Evolutionary conservation across 2,113 vertebrate species (phyloP).

Genomic region (Solea solea): DNA sequence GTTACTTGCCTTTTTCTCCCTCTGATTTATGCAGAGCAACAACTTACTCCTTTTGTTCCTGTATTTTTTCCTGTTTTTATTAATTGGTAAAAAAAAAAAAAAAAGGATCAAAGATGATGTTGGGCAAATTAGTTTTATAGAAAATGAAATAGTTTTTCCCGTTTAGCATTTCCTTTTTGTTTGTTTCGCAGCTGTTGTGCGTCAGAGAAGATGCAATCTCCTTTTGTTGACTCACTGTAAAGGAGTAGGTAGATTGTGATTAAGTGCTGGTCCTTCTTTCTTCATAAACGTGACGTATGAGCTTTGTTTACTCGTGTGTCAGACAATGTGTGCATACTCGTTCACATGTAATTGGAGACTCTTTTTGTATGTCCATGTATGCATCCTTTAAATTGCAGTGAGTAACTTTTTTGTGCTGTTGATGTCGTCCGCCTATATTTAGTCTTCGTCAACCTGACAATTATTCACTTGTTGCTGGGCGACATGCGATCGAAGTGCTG

Average conservation of each 20-base stretch:
- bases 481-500: no score
- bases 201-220: background rate
- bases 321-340: background rate
- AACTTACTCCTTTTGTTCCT: slow-evolving; percentile 18
- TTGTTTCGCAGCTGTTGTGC: background rate
- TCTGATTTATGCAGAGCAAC: slow-evolving; percentile 48
- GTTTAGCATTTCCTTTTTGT: slow-evolving; percentile 1
- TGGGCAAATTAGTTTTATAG: slow-evolving; percentile 22
- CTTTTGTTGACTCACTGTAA: slow-evolving; percentile 1
- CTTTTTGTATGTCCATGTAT: no score
- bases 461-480: no score
- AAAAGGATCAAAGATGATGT: slow-evolving; percentile 36
- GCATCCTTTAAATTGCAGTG: no score
- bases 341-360: background rate
- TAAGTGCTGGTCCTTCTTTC: background rate
- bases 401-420: no score
- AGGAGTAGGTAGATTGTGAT: background rate
- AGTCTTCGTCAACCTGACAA: no score
- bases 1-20: slow-evolving; percentile 6
- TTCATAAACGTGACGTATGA: slow-evolving; percentile 18
- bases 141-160: background rate
- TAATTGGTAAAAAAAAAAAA: slow-evolving; percentile 24
- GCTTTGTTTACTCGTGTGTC: slow-evolving; percentile 11
- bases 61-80: slow-evolving; percentile 1
- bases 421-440: no score